These are phyloP conservation scores for Cephus spinipes DNA, from an alignment of 2,888 invertebrate genomes.

Conservation along the genomic window DNA sequence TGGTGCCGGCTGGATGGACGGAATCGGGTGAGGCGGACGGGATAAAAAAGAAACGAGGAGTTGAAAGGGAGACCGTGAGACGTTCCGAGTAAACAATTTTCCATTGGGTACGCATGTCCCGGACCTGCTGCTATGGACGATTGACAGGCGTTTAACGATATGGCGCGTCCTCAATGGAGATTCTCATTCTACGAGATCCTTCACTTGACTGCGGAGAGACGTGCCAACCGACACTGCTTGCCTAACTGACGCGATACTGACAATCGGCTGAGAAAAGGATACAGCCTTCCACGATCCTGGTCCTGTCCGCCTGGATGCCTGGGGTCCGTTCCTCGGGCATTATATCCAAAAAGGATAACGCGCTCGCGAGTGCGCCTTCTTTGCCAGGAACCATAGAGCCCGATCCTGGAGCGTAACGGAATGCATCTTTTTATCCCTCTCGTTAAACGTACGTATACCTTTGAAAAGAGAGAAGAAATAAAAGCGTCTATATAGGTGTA, in stretches of 20 bases:
- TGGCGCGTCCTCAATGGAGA: constrained; percentile 29
- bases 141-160: constrained; percentile 45
- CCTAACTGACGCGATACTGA: background rate
- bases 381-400: no score
- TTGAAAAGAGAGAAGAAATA: no score
- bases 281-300: background rate
- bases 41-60: background rate
- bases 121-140: constrained; percentile 14
- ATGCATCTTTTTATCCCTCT: no score
- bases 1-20: background rate
- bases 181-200: background rate
- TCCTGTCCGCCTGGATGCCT: no score
- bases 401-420: no score
- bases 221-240: background rate
- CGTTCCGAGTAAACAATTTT: constrained; percentile 18
- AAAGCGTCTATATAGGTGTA: no score
- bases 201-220: background rate
- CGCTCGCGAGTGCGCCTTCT: no score
- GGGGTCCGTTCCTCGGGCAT: no score
- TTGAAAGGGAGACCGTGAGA: background rate
- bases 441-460: no score
- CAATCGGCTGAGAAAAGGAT: constrained; percentile 7
- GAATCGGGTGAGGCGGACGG: constrained; percentile 3
- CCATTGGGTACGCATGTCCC: constrained; percentile 23
- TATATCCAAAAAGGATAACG: no score